Percentiles rank a stretch among this genome's conserved stretches.
Conservation (phyloP, 1,140 invertebrate genomes). For the Drosophila cardini region DNA sequence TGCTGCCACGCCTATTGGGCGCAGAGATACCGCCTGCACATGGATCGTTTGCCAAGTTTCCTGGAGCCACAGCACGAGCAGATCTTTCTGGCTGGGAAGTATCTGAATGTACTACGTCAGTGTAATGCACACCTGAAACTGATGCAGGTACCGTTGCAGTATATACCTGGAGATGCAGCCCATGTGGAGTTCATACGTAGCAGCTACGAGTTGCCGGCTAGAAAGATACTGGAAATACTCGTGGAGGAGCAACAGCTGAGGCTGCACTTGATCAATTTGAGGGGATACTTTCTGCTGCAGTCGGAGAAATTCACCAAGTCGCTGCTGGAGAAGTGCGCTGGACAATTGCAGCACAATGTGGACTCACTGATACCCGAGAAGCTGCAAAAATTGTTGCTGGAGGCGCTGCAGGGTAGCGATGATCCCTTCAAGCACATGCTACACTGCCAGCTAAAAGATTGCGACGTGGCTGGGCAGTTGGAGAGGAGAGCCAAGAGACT, state of each 20-base stretch:
- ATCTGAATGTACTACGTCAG: slow-evolving; percentile 64
- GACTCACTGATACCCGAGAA: slow-evolving; percentile 46
- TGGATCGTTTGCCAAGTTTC: slow-evolving; percentile 53
- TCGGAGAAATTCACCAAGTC: slow-evolving; percentile 24
- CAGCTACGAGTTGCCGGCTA: slow-evolving; percentile 57
- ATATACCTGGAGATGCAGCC: slow-evolving; percentile 3
- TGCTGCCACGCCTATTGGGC: slow-evolving; percentile 64
- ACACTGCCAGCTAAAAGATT: slow-evolving; percentile 44
- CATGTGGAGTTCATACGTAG: slow-evolving; percentile 41
- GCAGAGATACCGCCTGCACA: slow-evolving; percentile 40
- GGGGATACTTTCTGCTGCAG: slow-evolving; percentile 52
- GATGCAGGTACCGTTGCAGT: slow-evolving; percentile 49
- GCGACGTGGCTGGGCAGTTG: slow-evolving; percentile 48
- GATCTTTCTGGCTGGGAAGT: slow-evolving; percentile 64
- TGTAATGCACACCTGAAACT: slow-evolving; percentile 59
- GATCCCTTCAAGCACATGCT: slow-evolving; percentile 53
- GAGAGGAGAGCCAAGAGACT: too few relatives aligned
- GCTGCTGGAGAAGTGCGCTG: slow-evolving; percentile 30
- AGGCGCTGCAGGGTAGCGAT: slow-evolving; percentile 15
- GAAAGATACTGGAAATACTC: slow-evolving; percentile 52
- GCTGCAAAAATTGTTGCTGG: slow-evolving; percentile 33
- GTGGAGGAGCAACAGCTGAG: slow-evolving; percentile 34
- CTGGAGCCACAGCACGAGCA: slow-evolving; percentile 18
- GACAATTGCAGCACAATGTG: slow-evolving; percentile 29
- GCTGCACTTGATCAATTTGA: slow-evolving; percentile 48